phyloP scores from a whole-genome alignment of 2,888 invertebrate species.

The Tinea trinotella region DNA sequence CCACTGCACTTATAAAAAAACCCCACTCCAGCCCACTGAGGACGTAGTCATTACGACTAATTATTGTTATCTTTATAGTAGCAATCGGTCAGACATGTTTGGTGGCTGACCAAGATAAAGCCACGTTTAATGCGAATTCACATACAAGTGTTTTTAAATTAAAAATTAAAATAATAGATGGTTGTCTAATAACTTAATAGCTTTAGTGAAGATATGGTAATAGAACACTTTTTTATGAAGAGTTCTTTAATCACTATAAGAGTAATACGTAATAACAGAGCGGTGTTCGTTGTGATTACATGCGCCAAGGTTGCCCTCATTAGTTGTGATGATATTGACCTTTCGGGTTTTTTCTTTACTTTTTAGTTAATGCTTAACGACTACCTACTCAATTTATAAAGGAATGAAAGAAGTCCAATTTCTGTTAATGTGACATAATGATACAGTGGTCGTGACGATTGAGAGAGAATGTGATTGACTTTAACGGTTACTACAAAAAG shows the following conservation, averaged over 20 bases:
- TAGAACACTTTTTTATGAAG: background rate
- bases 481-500: background rate
- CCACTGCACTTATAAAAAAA: slow-evolving; percentile 57
- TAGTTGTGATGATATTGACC: slow-evolving; percentile 63
- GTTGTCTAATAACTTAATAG: slow-evolving; percentile 10
- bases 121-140: slow-evolving; percentile 32
- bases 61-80: slow-evolving; percentile 70
- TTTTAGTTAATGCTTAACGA: slow-evolving; percentile 8
- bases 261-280: slow-evolving; percentile 51
- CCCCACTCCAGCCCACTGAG: slow-evolving; percentile 40
- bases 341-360: slow-evolving; percentile 27
- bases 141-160: slow-evolving; percentile 15
- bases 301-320: slow-evolving; percentile 46
- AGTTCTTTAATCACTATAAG: slow-evolving; percentile 5
- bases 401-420: slow-evolving; percentile 12
- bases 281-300: slow-evolving; percentile 39
- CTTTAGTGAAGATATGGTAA: background rate
- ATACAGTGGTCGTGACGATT: slow-evolving; percentile 7
- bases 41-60: slow-evolving; percentile 64
- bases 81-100: slow-evolving; percentile 58
- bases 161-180: slow-evolving; percentile 14
- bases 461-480: background rate
- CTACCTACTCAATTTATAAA: slow-evolving; percentile 3
- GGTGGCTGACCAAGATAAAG: slow-evolving; percentile 18
- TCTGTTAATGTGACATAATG: slow-evolving; percentile 4